These are phyloP conservation scores for Salminus brasiliensis DNA, from an alignment of 2,113 vertebrate species.

Conservation along the genomic window DNA sequence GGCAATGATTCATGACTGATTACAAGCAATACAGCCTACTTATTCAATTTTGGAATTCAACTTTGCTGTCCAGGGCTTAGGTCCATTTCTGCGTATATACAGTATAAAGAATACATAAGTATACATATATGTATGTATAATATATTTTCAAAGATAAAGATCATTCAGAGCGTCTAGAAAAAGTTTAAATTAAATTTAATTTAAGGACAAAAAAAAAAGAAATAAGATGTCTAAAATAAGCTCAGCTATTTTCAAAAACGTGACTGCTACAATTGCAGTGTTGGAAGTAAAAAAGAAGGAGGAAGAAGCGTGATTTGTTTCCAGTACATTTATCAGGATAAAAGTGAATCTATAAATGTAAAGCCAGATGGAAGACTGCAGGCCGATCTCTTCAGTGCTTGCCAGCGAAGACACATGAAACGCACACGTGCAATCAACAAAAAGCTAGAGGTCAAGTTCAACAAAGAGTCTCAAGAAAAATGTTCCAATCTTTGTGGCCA, in stretches of 20 bases:
- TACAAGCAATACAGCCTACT: not conserved
- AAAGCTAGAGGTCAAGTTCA: not conserved
- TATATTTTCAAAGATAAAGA: too few species aligned
- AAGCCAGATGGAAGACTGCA: not conserved
- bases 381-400: not conserved
- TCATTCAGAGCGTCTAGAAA: too few species aligned
- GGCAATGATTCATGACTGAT: not conserved
- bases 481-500: slow-evolving; percentile 17
- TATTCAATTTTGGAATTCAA: not conserved
- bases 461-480: slow-evolving; percentile 30
- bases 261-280: too few species aligned
- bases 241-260: too few species aligned
- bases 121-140: too few species aligned
- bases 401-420: not conserved
- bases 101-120: too few species aligned
- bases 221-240: too few species aligned
- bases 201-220: too few species aligned
- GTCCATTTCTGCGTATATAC: not conserved
- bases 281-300: not conserved
- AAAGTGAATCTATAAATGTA: slow-evolving; percentile 11
- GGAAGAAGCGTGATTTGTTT: not conserved
- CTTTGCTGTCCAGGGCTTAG: not conserved
- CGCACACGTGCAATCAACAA: not conserved
- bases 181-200: too few species aligned
- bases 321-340: slow-evolving; percentile 23